Evolutionary conservation across 2,113 vertebrate genomes (phyloP), one percentile per base, ranked within the genome.

Genomic region (Xyliphius kryptos): DNA sequence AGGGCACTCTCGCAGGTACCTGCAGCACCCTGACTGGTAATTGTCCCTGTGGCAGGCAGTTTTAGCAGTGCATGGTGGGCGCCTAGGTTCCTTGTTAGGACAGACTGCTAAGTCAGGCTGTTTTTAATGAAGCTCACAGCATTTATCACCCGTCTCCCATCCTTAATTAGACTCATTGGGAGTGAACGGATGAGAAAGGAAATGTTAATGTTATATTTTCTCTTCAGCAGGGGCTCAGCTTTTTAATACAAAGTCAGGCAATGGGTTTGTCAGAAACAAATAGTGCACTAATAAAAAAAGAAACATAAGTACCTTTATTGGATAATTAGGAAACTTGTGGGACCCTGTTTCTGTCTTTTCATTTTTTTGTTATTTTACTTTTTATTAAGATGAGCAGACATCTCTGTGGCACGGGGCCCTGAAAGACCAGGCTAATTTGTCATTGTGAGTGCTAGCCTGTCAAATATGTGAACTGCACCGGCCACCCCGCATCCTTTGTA

Each of bases 71-170:
- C 41, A 67, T 71, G 70, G 74, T 63, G 56, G 44, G 66, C 37
- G 12, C 61, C 70, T 54, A n/a, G n/a, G 26, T 44, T 80, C 74
- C 71, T 62, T 40, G 47, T 73, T 74, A 67, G 46, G 4, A 36
- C 52, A n/a, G 50, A 66, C 66, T 86, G 87, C 85, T 87, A 86
- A 87, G 74, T 88, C 85, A 85, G 82, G 77, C 61, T 79, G 70
- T 76, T 80, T 81, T 82, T 85, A 85, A 88, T 85, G 82, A 87
- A 84, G 71, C 79, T 81, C 77, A 74, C 75, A 74, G 72, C 85
- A 71, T 87, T 85, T 80, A 86, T 80, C 80, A 79, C 67, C 62
- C 52, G 50, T 80, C 76, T 80, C 74, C 67, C 78, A 77, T 84
- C 82, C 79, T 84, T 79, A 75, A 73, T 61, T 73, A 80, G 74